Conservation (phyloP, 2,113 vertebrate genomes). For the Ornithorhynchus anatinus region DNA sequence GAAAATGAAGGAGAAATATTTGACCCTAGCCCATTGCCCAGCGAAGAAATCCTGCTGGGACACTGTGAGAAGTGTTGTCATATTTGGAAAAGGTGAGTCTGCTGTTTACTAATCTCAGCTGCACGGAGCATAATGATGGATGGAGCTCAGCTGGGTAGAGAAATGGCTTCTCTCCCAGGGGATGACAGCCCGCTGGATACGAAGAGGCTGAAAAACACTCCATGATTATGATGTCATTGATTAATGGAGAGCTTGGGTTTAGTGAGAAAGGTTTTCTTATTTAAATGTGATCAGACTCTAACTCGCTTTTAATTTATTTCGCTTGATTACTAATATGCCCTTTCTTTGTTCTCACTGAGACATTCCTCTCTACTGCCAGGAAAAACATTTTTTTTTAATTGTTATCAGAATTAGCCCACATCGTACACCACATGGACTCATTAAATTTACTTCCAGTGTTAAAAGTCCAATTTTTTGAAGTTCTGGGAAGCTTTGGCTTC, state of each 20-base stretch:
- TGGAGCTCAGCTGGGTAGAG: conserved; percentile 17
- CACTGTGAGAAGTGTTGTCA: conserved; percentile 63
- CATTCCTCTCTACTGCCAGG: background rate
- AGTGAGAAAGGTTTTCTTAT: conserved; percentile 29
- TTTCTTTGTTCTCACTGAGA: background rate
- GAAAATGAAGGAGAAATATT: conserved; percentile 59
- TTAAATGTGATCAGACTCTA: conserved; percentile 23
- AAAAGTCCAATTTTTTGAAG: too few species aligned
- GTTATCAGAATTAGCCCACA: too few species aligned
- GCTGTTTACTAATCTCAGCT: conserved; percentile 3
- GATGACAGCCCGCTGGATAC: conserved; percentile 2
- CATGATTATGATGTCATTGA: conserved; percentile 12
- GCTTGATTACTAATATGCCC: background rate
- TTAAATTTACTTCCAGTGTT: too few species aligned
- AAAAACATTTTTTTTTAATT: too few species aligned
- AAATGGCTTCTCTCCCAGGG: conserved; percentile 20
- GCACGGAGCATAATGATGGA: conserved; percentile 1
- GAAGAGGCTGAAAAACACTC: conserved; percentile 22
- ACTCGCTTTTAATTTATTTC: conserved; percentile 20
- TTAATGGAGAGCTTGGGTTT: conserved; percentile 37
- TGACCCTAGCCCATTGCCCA: conserved; percentile 19
- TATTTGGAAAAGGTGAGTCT: conserved; percentile 70
- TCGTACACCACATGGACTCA: too few species aligned
- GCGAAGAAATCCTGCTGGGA: conserved; percentile 69
- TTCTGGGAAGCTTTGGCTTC: too few species aligned